phyloP scores from a whole-genome alignment of 2,888 invertebrate genomes.

The Dasypogon diadema region DNA sequence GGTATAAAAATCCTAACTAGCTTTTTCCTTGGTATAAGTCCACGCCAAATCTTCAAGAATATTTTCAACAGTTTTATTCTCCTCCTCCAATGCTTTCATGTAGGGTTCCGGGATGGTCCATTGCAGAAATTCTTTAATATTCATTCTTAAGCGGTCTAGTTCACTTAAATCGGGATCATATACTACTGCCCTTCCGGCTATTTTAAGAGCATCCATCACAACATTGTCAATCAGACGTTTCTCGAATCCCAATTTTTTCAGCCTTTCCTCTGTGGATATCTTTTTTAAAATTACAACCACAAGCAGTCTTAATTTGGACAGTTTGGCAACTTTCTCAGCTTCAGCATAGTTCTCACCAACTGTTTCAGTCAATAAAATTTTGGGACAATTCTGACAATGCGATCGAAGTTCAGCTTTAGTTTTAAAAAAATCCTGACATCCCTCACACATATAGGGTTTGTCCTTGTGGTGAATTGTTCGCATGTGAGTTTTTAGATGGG shows the following conservation, averaged over 20 bases:
- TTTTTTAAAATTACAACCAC: slow-evolving; percentile 85
- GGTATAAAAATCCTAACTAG: background rate
- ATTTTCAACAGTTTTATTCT: slow-evolving; percentile 83
- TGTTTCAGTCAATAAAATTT: slow-evolving; percentile 43
- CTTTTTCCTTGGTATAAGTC: slow-evolving; percentile 14
- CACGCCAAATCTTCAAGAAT: slow-evolving; percentile 79
- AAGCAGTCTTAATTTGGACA: slow-evolving; percentile 82
- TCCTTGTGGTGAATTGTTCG: slow-evolving; percentile 83
- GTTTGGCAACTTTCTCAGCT: slow-evolving; percentile 59
- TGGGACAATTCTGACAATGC: slow-evolving; percentile 72
- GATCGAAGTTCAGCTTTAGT: slow-evolving; percentile 79
- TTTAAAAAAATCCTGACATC: slow-evolving; percentile 81
- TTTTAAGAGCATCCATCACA: slow-evolving; percentile 80
- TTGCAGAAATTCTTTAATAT: slow-evolving; percentile 82
- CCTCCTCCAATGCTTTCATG: slow-evolving; percentile 80
- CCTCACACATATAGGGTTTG: slow-evolving; percentile 82
- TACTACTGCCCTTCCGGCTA: slow-evolving; percentile 78
- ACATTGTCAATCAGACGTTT: slow-evolving; percentile 83
- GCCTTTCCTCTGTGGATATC: slow-evolving; percentile 83
- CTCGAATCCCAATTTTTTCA: slow-evolving; percentile 83
- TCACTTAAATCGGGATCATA: slow-evolving; percentile 72
- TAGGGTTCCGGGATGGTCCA: slow-evolving; percentile 85
- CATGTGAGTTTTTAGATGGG: slow-evolving; percentile 91
- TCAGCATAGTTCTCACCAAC: slow-evolving; percentile 51
- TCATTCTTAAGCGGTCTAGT: slow-evolving; percentile 77